Base-by-base conservation (phyloP, 2,113 vertebrate species). In the Leptobrachium leishanense region DNA sequence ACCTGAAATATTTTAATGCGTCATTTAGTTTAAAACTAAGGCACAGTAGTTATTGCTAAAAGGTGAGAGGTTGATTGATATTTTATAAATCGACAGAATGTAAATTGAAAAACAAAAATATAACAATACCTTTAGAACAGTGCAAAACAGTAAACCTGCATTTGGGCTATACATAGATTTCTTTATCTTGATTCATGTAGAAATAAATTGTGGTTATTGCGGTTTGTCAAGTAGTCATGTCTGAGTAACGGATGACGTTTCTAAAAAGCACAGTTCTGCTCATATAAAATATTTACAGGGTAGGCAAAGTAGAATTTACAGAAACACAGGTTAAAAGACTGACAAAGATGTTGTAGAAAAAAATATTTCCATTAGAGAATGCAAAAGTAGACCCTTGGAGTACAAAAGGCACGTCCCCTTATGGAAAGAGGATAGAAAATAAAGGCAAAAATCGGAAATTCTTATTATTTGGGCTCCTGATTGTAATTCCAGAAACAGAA, bases 351-450 rank as follows among this genome's bases (percentile, higher is more conserved):
- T 87, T 77, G 54, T 83, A 63, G 70, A 87, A 85, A 42, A 85
- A 42, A 62, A 83, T 81, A 67, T 87, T 84, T 86, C 81, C 81
- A 89, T 86, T 80, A 88, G 84, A 82, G 84, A 89, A 84, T 90
- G 85, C 82, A 82, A 85, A 88, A 88, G 12, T 10, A 20, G 75
- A 68, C 85, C 88, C 88, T 90, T 85, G 84, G 86, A 88, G 83
- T 75, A 63, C 84, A 88, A 89, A 85, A 86, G 71, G 84, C 86
- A 85, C 84, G 79, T 88, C 91, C 87, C 88, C 92, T 93, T 90
- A 88, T 73, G 86, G 90, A 10, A 89, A 6, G 67, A 53, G 15
- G 81, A 85, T 83, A 91, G 81, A 86, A 68, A 63, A 12, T 43
- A 59, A 72, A 57, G 41, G 43, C 44, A 43, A 67, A 67, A 72